Conservation (phyloP, 2,888 invertebrate species). For the Leptura quadrifasciata region DNA sequence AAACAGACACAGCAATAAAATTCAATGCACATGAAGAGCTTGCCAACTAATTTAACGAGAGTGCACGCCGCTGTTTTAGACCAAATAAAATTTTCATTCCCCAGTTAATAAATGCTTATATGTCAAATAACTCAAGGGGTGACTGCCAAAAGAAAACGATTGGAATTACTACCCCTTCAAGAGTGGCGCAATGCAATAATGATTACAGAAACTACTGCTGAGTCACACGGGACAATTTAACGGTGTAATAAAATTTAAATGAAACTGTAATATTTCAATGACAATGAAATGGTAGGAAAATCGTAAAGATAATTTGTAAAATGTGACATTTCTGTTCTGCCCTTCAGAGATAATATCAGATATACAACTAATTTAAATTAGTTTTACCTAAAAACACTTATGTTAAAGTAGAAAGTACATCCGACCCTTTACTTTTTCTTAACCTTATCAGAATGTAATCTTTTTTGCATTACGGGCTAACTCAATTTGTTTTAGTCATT, state of each 20-base stretch:
- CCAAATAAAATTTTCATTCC: slow-evolving; percentile 25
- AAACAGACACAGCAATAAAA: too few relatives aligned
- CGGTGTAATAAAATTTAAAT: slow-evolving; percentile 56
- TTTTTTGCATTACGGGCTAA: slow-evolving; percentile 1
- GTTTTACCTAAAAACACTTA: slow-evolving; percentile 17
- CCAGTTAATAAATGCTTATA: slow-evolving; percentile 41
- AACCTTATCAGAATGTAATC: neutral
- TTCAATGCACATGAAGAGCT: too few relatives aligned
- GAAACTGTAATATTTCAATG: slow-evolving; percentile 43
- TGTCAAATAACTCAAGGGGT: slow-evolving; percentile 44
- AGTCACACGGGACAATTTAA: slow-evolving; percentile 57
- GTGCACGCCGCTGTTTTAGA: slow-evolving; percentile 27
- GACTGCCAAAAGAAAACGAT: slow-evolving; percentile 46
- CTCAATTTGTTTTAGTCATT: slow-evolving; percentile 10
- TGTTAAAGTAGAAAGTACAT: neutral
- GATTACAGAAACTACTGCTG: slow-evolving; percentile 36
- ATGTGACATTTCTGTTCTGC: slow-evolving; percentile 16
- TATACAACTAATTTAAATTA: slow-evolving; percentile 23
- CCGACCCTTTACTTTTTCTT: slow-evolving; percentile 4
- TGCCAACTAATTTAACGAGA: neutral
- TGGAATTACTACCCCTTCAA: slow-evolving; percentile 44
- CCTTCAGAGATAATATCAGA: neutral
- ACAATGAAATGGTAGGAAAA: slow-evolving; percentile 22
- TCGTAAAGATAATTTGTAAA: slow-evolving; percentile 34
- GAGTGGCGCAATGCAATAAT: slow-evolving; percentile 29